These are phyloP conservation scores for Drosophila pegasa DNA, from an alignment of 2,888 invertebrate genomes.

Conservation along the genomic window DNA sequence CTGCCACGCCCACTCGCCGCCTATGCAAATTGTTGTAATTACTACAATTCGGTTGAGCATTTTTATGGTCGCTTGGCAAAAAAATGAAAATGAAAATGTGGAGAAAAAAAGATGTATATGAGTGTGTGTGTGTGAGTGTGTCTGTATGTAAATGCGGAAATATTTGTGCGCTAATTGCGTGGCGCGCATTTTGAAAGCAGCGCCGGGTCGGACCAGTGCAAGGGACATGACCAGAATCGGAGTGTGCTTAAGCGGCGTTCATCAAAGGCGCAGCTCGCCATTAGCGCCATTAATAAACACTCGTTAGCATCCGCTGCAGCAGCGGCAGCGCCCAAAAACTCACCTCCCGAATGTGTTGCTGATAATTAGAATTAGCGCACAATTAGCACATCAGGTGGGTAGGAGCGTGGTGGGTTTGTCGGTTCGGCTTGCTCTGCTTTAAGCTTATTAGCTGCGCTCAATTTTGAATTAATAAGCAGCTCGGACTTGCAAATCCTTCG, in stretches of 20 bases:
- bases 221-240: slow-evolving; percentile 35
- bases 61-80: slow-evolving; percentile 70
- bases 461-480: slow-evolving; percentile 77
- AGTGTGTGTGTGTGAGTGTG: neutral
- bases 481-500: slow-evolving; percentile 67
- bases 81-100: slow-evolving; percentile 26
- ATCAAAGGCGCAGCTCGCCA: slow-evolving; percentile 73
- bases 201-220: slow-evolving; percentile 13
- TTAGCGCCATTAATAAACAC: slow-evolving; percentile 80
- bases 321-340: slow-evolving; percentile 16
- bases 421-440: slow-evolving; percentile 24
- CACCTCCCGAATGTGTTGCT: slow-evolving; percentile 71
- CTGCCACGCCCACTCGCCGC: slow-evolving; percentile 20
- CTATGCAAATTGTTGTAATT: slow-evolving; percentile 81
- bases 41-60: slow-evolving; percentile 81
- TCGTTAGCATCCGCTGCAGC: slow-evolving; percentile 61
- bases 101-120: slow-evolving; percentile 17
- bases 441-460: slow-evolving; percentile 74
- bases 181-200: slow-evolving; percentile 44
- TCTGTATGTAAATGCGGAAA: slow-evolving; percentile 66
- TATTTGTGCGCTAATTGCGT: slow-evolving; percentile 80
- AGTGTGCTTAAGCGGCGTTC: slow-evolving; percentile 69
- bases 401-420: neutral
- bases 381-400: slow-evolving; percentile 54
- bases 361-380: slow-evolving; percentile 80